Conservation (phyloP, 2,797 vertebrate genomes). For the Cryptoprocta ferox region DNA sequence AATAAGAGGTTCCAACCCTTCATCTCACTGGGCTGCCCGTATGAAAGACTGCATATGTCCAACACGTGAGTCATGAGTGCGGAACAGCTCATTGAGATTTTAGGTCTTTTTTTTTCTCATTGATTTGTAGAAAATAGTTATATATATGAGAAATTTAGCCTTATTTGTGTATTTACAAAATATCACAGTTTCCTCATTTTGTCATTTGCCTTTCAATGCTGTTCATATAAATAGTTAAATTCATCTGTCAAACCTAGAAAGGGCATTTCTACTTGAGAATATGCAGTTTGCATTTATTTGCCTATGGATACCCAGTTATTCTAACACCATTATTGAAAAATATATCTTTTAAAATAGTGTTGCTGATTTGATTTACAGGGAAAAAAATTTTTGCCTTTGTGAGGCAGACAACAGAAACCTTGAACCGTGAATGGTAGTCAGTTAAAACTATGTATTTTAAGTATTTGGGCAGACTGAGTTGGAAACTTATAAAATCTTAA, state of each 20-base stretch:
- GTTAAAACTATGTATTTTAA: too few species aligned
- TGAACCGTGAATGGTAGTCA: too few species aligned
- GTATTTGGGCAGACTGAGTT: too few species aligned
- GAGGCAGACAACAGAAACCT: too few species aligned
- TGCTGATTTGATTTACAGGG: too few species aligned
- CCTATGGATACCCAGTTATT: too few species aligned
- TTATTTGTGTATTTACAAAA: not conserved
- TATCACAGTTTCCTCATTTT: not conserved
- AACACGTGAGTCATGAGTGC: accelerated
- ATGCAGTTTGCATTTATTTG: too few species aligned
- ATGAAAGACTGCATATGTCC: accelerated
- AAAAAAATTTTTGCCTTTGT: too few species aligned
- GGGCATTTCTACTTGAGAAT: not conserved
- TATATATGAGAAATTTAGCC: not conserved
- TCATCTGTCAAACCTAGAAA: not conserved
- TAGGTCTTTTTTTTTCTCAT: not conserved
- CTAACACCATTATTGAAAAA: too few species aligned
- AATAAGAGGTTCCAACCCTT: too few species aligned
- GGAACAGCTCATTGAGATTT: not conserved
- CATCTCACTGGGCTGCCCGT: not conserved
- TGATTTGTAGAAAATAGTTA: not conserved
- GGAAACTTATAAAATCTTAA: too few species aligned
- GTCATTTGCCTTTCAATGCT: not conserved
- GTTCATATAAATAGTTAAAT: not conserved
- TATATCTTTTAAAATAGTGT: too few species aligned